Percentiles rank a stretch among this genome's conserved stretches.
phyloP scores from a whole-genome alignment of 2,888 invertebrate genomes.

The Lasius platythorax region DNA sequence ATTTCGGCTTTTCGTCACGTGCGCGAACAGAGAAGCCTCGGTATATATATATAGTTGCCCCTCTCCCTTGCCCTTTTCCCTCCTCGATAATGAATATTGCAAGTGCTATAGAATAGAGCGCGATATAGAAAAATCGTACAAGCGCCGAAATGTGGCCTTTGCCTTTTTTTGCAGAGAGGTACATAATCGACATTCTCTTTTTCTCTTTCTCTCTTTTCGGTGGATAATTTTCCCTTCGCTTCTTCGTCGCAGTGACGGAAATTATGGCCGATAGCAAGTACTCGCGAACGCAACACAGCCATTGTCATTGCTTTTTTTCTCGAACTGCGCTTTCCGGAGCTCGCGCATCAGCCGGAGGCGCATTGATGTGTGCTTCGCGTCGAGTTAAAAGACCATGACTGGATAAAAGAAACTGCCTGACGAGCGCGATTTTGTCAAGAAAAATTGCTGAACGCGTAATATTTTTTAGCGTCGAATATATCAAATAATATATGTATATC shows the following conservation, averaged over 20 bases:
- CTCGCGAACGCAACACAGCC: background rate
- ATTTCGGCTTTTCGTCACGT: slow-evolving; percentile 59
- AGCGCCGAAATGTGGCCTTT: slow-evolving; percentile 1
- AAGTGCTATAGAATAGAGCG: slow-evolving; percentile 12
- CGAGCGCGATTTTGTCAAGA: background rate
- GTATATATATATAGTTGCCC: background rate
- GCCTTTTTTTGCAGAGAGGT: slow-evolving; percentile 20
- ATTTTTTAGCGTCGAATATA: background rate
- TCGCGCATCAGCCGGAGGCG: background rate
- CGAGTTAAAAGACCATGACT: background rate
- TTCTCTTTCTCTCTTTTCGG: background rate
- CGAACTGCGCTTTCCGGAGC: background rate
- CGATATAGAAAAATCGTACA: slow-evolving; percentile 12
- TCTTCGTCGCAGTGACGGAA: slow-evolving; percentile 30
- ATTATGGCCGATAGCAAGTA: slow-evolving; percentile 20
- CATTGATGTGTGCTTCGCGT: slow-evolving; percentile 6
- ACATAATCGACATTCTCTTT: background rate
- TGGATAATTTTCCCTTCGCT: background rate
- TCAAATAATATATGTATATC: background rate
- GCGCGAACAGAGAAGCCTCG: slow-evolving; percentile 53
- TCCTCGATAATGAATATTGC: background rate
- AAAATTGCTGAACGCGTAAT: background rate
- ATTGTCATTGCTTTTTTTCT: slow-evolving; percentile 25
- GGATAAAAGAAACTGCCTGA: background rate
- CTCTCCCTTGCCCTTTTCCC: background rate